Percentiles rank a stretch among this genome's conserved stretches.
Conservation (phyloP, 2,888 invertebrate species). For the Watsonalla cultraria region DNA sequence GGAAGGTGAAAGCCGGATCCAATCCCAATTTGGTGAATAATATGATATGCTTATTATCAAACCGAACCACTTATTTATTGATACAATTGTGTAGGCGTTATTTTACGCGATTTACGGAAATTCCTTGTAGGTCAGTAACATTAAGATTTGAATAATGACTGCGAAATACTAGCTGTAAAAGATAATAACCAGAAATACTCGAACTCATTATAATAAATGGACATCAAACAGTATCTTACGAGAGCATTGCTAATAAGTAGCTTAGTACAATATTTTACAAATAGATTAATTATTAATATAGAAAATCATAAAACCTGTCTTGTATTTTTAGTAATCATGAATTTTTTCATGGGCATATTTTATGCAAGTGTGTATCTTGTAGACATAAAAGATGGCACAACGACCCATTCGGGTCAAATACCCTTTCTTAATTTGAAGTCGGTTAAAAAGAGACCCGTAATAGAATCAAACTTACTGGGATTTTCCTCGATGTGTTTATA, state of each 20-base stretch:
- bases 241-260: not conserved
- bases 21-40: not conserved
- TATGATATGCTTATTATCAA: not conserved
- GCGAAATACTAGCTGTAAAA: not conserved
- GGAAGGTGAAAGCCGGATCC: not conserved
- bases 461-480: too few relatives aligned
- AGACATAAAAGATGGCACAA: too few relatives aligned
- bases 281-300: too few relatives aligned
- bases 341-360: too few relatives aligned
- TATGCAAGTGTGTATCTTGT: too few relatives aligned
- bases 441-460: too few relatives aligned
- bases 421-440: too few relatives aligned
- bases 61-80: conserved; percentile 1
- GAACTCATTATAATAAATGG: not conserved
- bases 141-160: not conserved
- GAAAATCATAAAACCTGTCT: too few relatives aligned
- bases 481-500: too few relatives aligned
- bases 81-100: not conserved
- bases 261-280: too few relatives aligned
- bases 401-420: too few relatives aligned
- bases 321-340: too few relatives aligned
- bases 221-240: not conserved
- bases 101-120: not conserved
- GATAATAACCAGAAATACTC: not conserved
- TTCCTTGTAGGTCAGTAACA: not conserved